Base-by-base conservation (phyloP, 1,140 invertebrate species). In the Drosophila parabipectinata region DNA sequence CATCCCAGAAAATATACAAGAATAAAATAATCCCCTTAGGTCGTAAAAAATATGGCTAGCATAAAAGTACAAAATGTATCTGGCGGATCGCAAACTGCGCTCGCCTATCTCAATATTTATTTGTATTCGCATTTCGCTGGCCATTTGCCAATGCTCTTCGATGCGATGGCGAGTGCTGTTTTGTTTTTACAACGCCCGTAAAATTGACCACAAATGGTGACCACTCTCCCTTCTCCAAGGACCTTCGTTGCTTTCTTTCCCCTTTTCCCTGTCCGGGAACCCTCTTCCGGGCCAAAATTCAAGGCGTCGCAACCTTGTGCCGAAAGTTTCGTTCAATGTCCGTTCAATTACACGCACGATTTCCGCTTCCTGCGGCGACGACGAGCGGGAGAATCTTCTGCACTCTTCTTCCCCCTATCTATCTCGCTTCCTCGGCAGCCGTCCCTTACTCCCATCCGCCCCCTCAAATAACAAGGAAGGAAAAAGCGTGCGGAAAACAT, bases 321-420 rank as follows among this genome's bases (percentile, higher is more conserved):
- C 67, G 66, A 82, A 79, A 83, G 50, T 84, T 84, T 84, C 77
- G 78, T 84, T 84, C 80, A 84, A 84, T 84, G 80, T 84, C 80
- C 80, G 80, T 84, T 84, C 80, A 84, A 84, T 84, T 84, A 84
- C 80, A 84, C 80, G 80, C 80, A 84, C 80, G 80, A 84, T 84
- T 84, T 84, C 80, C 80, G 80, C 80, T 84, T 84, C 80, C 80
- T 84, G 80, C 64, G 79, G 78, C 73, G 78, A 48, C 67, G 34
- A 12, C 34, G 34, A 37, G 9, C 32, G 66, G 12, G 7, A 24
- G n/a, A 39, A 15, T 57, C 44, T 24, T 12, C 34, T 28, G 5
- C 26, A 28, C 26, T 28, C 34, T 12, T 37, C 3, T 10, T 12
- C 3, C 9, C 34, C 3, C 34, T 3, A 12, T 28, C 26, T 6